A percentile compares a stretch with the other conserved stretches of the same genome.
phyloP scores from a whole-genome alignment of 2,888 invertebrate genomes.

The Lapara coniferarum region DNA sequence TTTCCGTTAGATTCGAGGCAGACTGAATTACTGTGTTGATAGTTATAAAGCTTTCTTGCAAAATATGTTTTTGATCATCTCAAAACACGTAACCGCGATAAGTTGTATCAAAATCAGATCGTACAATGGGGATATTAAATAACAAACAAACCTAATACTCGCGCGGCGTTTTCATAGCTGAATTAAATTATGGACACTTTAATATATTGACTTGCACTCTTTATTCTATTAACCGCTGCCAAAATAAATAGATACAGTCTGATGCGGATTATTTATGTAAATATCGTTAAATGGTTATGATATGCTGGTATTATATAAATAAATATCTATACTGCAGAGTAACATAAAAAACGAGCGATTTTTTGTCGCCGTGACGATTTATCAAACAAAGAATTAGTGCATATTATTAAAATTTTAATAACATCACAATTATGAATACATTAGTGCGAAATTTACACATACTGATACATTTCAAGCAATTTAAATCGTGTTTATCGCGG shows the following conservation, averaged over 20 bases:
- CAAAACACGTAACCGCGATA: not conserved
- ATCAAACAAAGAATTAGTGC: not conserved
- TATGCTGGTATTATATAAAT: not conserved
- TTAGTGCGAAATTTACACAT: not conserved
- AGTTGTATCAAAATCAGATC: not conserved
- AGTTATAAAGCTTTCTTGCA: conserved; percentile 15
- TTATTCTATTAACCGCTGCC: not conserved
- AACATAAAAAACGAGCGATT: not conserved
- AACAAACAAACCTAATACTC: not conserved
- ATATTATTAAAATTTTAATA: conserved; percentile 2
- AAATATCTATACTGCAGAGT: not conserved
- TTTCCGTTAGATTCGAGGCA: not conserved
- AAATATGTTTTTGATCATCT: not conserved
- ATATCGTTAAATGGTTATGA: not conserved
- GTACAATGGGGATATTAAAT: not conserved
- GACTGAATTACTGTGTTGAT: not conserved
- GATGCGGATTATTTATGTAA: conserved; percentile 8
- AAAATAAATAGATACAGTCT: not conserved
- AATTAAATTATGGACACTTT: not conserved
- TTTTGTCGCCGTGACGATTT: not conserved
- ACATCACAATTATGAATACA: not conserved
- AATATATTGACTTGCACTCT: not conserved
- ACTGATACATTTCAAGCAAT: not conserved
- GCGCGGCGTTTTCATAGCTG: not conserved
- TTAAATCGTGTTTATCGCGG: not conserved